Base-by-base conservation (phyloP, 2,888 invertebrate genomes). In the Stenchaetothrips biformis region DNA sequence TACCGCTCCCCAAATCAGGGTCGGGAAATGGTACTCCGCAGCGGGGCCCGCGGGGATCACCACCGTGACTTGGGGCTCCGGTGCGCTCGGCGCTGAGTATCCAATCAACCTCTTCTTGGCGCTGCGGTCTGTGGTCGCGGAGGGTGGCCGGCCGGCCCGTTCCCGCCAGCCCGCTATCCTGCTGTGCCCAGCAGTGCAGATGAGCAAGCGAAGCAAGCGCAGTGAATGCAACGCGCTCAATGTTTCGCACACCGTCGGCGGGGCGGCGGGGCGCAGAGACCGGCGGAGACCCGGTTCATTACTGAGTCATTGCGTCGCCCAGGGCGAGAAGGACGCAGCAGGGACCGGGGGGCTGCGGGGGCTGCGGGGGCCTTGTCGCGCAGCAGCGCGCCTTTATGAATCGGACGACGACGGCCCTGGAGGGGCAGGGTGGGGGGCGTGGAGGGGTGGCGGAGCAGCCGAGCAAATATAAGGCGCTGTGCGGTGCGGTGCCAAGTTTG, bases 221-320 rank as follows among this genome's bases (percentile, higher is more conserved):
- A 21, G 21, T 21, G 67, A 67, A 21, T 21, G 9, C 67, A 21
- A 3, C 21, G 62, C 67, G 21, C 67, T 67, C 67, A 67, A 67
- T 67, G 21, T 67, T 67, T 67, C 67, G 21, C 21, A 67, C 67
- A n/a, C 53, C 16, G 59, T 18, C 18, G 59, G 13, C n/a, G n/a
- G n/a, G n/a, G n/a, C n/a, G n/a, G n/a, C n/a, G n/a, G n/a, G n/a
- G n/a, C n/a, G n/a, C n/a, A n/a, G n/a, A n/a, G n/a, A n/a, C n/a
- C n/a, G n/a, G n/a, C n/a, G 59, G 18, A 67, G 67, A 67, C 21
- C 7, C 21, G 67, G 67, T 67, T 67, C 67, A 67, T 67, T 67
- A 67, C 67, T n/a, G 21, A 67, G 67, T 67, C 67, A 67, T 37
- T 67, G 67, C 59, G 59, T 16, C 13, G 18, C 59, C 13, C 53